These are phyloP conservation scores for Apostichopus californicus DNA, from an alignment of 35 echinoderm and acorn worm species.

Conservation along the genomic window DNA sequence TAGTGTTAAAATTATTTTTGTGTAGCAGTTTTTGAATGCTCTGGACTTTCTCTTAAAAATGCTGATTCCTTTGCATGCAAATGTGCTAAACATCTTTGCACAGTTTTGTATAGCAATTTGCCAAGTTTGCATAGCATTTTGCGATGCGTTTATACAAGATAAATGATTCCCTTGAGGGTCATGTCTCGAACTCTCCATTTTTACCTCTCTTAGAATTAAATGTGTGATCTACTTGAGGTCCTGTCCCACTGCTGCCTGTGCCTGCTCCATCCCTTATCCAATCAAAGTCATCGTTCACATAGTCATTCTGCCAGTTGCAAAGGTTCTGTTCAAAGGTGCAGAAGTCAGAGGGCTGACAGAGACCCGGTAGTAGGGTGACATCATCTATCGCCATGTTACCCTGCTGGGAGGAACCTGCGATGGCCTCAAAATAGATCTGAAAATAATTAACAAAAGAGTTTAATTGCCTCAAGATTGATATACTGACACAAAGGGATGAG, in stretches of 20 bases:
- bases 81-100: no score
- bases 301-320: constrained; percentile 90
- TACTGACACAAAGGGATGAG: no score
- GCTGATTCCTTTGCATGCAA: no score
- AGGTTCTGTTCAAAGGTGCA: constrained; percentile 81
- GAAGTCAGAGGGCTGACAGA: constrained; percentile 69
- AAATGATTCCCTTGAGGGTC: no score
- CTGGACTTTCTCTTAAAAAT: no score
- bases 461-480: no score
- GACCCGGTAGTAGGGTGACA: constrained; percentile 20
- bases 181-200: neutral
- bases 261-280: constrained; percentile 73
- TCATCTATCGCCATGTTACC: constrained; percentile 84
- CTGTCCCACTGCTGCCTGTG: constrained; percentile 63
- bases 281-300: constrained; percentile 85
- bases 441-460: no score
- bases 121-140: no score
- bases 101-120: no score
- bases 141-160: no score
- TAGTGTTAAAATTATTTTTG: no score
- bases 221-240: constrained; percentile 85
- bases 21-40: no score
- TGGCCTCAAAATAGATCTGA: constrained; percentile 80
- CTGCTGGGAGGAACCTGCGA: constrained; percentile 46
- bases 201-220: constrained; percentile 34